Evolutionary conservation across 2,113 vertebrate genomes (phyloP).

Genomic region (Muntiacus muntjak): DNA sequence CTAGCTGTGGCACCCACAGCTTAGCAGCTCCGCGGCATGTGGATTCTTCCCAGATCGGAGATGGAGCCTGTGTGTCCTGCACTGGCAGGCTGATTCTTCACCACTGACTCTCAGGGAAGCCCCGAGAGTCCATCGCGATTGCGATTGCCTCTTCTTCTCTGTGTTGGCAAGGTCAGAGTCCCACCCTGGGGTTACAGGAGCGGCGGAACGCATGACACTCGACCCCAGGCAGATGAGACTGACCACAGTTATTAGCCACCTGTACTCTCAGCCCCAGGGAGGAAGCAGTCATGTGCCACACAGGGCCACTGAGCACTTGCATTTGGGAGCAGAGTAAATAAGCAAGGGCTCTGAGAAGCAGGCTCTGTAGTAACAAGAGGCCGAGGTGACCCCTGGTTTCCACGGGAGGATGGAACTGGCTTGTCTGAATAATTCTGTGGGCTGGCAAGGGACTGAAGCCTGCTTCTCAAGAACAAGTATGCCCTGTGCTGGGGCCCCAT

Average conservation of each 20-base stretch:
- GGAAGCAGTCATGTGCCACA: neutral
- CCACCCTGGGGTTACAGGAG: neutral
- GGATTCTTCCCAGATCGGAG: neutral
- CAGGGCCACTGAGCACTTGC: neutral
- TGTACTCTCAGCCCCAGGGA: neutral
- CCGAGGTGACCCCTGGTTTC: neutral
- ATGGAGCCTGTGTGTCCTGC: neutral
- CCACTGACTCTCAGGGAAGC: neutral
- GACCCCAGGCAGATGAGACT: neutral
- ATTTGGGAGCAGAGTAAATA: neutral
- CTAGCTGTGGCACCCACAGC: neutral
- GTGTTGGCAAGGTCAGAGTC: neutral
- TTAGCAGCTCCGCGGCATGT: fast-evolving
- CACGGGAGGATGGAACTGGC: neutral
- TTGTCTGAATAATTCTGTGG: neutral
- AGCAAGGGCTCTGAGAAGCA: neutral
- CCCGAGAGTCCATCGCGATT: neutral
- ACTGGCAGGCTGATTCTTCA: neutral
- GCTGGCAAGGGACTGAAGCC: neutral
- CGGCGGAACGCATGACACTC: neutral
- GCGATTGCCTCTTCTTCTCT: neutral
- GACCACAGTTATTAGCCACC: neutral
- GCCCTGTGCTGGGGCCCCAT: neutral
- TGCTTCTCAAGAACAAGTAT: neutral
- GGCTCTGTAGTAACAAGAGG: neutral